A percentile compares a stretch with the other conserved stretches of the same genome.
phyloP scores from a whole-genome alignment of 2,797 vertebrate genomes.

The Gephyroberyx darwinii region DNA sequence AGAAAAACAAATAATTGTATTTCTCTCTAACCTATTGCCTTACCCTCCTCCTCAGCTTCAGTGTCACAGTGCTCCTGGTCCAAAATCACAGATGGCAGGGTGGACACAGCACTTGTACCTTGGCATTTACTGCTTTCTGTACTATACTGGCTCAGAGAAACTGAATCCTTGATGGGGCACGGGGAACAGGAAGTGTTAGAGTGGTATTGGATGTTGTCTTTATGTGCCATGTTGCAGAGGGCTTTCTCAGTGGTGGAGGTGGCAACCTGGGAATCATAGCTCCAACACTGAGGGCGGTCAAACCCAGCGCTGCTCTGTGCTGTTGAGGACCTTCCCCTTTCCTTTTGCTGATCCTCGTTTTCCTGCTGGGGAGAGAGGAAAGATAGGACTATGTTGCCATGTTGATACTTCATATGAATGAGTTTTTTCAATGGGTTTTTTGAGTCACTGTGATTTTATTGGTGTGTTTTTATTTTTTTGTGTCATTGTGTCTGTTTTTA shows the following conservation, averaged over 20 bases:
- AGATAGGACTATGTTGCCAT: neutral
- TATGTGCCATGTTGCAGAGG: constrained; percentile 77
- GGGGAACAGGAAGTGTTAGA: constrained; percentile 79
- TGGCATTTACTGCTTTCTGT: constrained; percentile 80
- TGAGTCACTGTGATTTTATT: neutral
- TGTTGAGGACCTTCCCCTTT: constrained; percentile 33
- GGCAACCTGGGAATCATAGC: constrained; percentile 68
- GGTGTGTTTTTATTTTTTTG: neutral
- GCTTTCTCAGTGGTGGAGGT: constrained; percentile 86
- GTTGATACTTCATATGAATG: too few species aligned
- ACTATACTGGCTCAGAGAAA: constrained; percentile 74
- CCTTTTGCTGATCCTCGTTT: constrained; percentile 40
- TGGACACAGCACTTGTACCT: constrained; percentile 46
- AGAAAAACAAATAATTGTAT: neutral
- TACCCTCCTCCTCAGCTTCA: constrained; percentile 49
- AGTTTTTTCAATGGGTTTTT: neutral
- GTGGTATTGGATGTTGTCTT: constrained; percentile 55
- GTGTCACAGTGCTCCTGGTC: constrained; percentile 41
- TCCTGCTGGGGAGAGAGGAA: constrained; percentile 43
- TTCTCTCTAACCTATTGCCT: constrained; percentile 20
- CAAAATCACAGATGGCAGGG: constrained; percentile 48
- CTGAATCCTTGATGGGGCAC: constrained; percentile 80
- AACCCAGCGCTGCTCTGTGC: constrained; percentile 6
- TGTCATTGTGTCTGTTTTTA: too few species aligned
- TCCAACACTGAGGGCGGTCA: constrained; percentile 38